These are phyloP conservation scores for Buphagus erythrorhynchus DNA, from an alignment of 2,797 vertebrate species.

Conservation along the genomic window DNA sequence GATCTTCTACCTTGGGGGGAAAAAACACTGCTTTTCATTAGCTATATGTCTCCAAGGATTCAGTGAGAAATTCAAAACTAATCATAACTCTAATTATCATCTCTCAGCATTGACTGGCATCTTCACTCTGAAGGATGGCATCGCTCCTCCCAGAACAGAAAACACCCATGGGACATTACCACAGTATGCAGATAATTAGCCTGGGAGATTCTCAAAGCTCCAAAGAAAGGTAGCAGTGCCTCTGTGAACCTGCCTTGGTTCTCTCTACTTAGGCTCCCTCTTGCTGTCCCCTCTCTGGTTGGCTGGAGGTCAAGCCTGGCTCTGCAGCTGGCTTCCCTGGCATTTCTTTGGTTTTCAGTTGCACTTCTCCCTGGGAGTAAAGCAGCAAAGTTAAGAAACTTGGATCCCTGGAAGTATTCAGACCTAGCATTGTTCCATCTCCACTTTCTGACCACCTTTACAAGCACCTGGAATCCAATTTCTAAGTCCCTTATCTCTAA, in stretches of 20 bases:
- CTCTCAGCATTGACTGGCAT: not conserved
- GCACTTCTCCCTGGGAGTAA: accelerated
- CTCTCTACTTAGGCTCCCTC: not conserved
- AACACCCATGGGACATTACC: not conserved
- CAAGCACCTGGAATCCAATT: not conserved
- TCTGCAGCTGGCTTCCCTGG: not conserved
- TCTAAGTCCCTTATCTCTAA: not conserved
- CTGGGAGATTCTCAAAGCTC: not conserved
- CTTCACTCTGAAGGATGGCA: not conserved
- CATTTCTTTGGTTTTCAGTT: not conserved
- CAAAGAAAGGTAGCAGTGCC: not conserved
- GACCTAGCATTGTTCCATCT: not conserved
- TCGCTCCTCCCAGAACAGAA: not conserved
- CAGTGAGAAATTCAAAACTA: not conserved
- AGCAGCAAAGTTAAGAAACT: not conserved
- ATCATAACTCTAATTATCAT: not conserved
- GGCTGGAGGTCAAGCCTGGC: not conserved
- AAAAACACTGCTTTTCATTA: not conserved
- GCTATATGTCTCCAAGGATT: not conserved
- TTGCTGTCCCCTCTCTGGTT: not conserved
- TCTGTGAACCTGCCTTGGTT: accelerated
- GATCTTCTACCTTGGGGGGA: not conserved
- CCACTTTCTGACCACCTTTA: not conserved
- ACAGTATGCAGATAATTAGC: not conserved
- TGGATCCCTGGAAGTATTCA: not conserved